Base-by-base conservation (phyloP, 2,888 invertebrate genomes). In the Lysandra bellargus region DNA sequence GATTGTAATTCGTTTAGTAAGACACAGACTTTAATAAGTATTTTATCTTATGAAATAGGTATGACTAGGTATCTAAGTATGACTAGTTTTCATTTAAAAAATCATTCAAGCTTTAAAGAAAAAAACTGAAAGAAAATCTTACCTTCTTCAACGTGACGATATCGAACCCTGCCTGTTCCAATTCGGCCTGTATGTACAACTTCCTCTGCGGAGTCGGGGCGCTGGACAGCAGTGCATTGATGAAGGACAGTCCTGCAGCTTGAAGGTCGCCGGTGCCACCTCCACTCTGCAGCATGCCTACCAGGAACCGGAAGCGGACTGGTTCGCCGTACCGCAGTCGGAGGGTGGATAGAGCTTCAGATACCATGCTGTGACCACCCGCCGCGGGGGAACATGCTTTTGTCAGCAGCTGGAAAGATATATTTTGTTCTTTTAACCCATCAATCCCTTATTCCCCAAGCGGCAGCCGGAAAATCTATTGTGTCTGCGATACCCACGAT, bases 251-350 rank as follows among this genome's bases (percentile, higher is more conserved):
- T 0, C 98, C 98, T 4, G 97, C 97, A 3, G 97, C 96, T 84
- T 98, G 96, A 4, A 98, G 93, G 82, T 97, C 97, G 0, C 96
- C 96, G 0, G 96, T 95, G 0, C 96, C 96, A 23, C 97, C 97
- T 0, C 96, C 95, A 80, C 98, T 97, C 85, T 97, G 97, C 80
- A 98, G 95, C 96, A 98, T 98, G 1, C 98, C 98, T 7, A 98
- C 97, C 0, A 99, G 95, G 87, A 99, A 97, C 81, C 98, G 96
- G 91, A 99, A 99, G 87, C 98, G 96, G 6, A 98, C 98, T 0
- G 98, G 98, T 88, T 99, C 99, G 4, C 98, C 98, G 87, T 98
- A 98, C 80, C 98, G 96, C 6, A 99, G 94, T 61, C 98, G 95
- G 79, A 99, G 95, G 0, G 98, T 98, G 0, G 98, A 98, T 83